Conservation (phyloP, 2,888 invertebrate genomes). For the Altica lythri region DNA sequence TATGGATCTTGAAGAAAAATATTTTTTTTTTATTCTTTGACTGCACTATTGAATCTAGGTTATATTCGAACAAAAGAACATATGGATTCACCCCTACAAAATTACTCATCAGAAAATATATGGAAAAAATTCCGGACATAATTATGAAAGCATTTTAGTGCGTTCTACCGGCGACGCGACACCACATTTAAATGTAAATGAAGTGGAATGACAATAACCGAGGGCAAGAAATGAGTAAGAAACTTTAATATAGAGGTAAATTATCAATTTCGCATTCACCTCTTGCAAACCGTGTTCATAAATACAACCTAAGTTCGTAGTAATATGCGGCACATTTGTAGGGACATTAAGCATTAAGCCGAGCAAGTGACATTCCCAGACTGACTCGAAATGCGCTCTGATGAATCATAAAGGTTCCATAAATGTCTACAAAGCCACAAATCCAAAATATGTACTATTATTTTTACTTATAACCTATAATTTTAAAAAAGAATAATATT, state of each 20-base stretch:
- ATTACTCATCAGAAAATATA: no score
- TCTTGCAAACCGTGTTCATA: slow-evolving; percentile 49
- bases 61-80: no score
- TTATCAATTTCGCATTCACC: slow-evolving; percentile 52
- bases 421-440: no score
- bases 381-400: slow-evolving; percentile 41
- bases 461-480: no score
- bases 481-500: no score
- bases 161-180: neutral
- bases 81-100: no score
- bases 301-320: slow-evolving; percentile 49
- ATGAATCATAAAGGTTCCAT: slow-evolving; percentile 50
- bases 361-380: slow-evolving; percentile 51
- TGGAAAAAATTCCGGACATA: slow-evolving; percentile 15
- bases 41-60: no score
- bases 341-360: slow-evolving; percentile 48
- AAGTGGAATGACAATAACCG: slow-evolving; percentile 18
- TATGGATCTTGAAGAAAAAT: no score
- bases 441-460: no score
- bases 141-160: slow-evolving; percentile 2
- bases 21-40: no score
- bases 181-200: slow-evolving; percentile 34
- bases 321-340: slow-evolving; percentile 51
- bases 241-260: slow-evolving; percentile 42
- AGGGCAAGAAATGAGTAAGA: slow-evolving; percentile 30